Conservation (phyloP, 2,113 vertebrate genomes). For the Pomatostomus ruficeps region DNA sequence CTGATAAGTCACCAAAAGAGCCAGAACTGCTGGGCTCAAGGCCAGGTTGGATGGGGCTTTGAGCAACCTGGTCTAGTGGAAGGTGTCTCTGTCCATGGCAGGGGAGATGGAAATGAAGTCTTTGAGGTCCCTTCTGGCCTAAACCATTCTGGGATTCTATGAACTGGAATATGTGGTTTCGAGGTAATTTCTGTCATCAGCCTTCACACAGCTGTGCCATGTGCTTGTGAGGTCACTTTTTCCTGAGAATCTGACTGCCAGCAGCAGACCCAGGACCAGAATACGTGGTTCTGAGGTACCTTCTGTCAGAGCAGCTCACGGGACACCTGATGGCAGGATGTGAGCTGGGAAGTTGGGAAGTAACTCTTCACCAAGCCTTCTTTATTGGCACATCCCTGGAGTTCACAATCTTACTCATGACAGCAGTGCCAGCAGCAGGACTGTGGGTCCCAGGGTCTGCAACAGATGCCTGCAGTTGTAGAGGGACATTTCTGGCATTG, state of each 20-base stretch:
- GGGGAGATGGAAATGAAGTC: neutral
- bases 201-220: neutral
- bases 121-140: neutral
- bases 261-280: neutral
- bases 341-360: neutral
- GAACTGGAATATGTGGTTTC: neutral
- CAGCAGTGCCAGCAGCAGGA: neutral
- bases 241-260: neutral
- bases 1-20: neutral
- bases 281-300: neutral
- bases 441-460: neutral
- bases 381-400: neutral
- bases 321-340: neutral
- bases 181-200: neutral
- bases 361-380: neutral
- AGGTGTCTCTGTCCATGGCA: neutral
- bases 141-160: neutral
- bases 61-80: neutral
- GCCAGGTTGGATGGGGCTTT: neutral
- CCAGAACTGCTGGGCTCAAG: neutral
- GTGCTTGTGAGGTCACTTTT: neutral
- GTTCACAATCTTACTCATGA: accelerated
- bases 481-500: neutral
- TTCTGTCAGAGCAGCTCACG: neutral
- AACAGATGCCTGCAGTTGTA: neutral